A percentile compares a stretch with the other conserved stretches of the same genome.
Conservation (phyloP, 2,888 invertebrate species). For the Stomorhina lunata region DNA sequence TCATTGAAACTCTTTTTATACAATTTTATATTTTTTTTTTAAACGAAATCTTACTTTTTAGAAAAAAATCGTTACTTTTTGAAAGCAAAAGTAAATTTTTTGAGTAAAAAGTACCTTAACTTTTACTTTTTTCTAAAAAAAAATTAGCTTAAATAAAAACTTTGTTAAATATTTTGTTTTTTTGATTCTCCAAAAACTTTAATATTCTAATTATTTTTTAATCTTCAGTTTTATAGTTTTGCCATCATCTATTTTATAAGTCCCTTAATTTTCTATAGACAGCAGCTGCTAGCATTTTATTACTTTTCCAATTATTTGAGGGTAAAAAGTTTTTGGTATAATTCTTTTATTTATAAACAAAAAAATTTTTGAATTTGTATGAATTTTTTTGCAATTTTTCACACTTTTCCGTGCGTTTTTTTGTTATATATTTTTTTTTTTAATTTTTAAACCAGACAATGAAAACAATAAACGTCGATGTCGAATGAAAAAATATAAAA, state of each 20-base stretch:
- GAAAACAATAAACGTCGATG: conserved; percentile 7
- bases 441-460: conserved; percentile 25
- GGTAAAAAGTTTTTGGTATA: neutral
- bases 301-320: neutral
- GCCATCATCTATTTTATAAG: neutral
- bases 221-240: neutral
- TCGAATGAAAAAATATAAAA: neutral
- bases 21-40: too few species aligned
- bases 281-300: neutral
- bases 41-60: too few species aligned
- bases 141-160: too few species aligned
- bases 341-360: too few species aligned
- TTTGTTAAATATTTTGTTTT: too few species aligned
- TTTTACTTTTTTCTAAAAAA: too few species aligned
- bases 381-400: neutral
- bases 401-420: neutral
- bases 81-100: too few species aligned
- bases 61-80: too few species aligned
- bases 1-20: too few species aligned
- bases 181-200: neutral
- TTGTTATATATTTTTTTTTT: neutral
- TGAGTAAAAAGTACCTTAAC: too few species aligned
- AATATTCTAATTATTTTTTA: neutral
- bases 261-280: neutral
- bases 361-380: neutral